Conservation (phyloP, 2,888 invertebrate species). For the Synanthedon formicaeformis region DNA sequence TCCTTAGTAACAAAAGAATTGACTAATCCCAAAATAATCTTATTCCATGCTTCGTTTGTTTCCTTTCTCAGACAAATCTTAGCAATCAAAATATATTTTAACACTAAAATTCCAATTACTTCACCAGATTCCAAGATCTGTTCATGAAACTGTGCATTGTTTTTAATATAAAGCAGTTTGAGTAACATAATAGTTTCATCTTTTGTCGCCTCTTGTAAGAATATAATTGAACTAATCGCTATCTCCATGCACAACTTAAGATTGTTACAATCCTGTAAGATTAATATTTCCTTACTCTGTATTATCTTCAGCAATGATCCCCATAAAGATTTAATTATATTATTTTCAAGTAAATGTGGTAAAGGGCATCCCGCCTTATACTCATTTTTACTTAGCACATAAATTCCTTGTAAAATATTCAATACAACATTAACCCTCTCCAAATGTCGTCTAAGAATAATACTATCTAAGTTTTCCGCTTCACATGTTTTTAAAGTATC, state of each 20-base stretch:
- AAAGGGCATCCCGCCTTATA: conserved; percentile 1
- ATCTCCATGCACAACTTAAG: conserved; percentile 26
- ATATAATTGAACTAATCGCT: conserved; percentile 21
- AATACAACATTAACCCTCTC: conserved; percentile 31
- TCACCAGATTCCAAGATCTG: conserved; percentile 19
- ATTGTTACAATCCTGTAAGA: conserved; percentile 20
- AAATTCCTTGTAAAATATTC: conserved; percentile 30
- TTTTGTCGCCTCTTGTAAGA: conserved; percentile 17
- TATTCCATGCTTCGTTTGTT: conserved; percentile 14
- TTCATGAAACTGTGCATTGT: conserved; percentile 19
- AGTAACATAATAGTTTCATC: conserved; percentile 23
- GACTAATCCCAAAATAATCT: conserved; percentile 18
- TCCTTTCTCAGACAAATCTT: conserved; percentile 25
- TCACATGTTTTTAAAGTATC: conserved; percentile 30
- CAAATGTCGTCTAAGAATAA: conserved; percentile 35
- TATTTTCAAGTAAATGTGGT: background rate
- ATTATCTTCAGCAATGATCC: conserved; percentile 25
- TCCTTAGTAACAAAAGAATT: background rate
- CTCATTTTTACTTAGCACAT: conserved; percentile 13
- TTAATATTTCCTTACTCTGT: conserved; percentile 18
- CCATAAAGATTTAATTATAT: conserved; percentile 17
- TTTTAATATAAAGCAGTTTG: conserved; percentile 35
- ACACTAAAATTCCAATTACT: conserved; percentile 18
- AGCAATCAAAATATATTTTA: conserved; percentile 31
- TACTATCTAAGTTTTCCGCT: conserved; percentile 25